These are phyloP conservation scores for Rhombomys opimus DNA, from an alignment of 2,113 vertebrate genomes.

Conservation along the genomic window DNA sequence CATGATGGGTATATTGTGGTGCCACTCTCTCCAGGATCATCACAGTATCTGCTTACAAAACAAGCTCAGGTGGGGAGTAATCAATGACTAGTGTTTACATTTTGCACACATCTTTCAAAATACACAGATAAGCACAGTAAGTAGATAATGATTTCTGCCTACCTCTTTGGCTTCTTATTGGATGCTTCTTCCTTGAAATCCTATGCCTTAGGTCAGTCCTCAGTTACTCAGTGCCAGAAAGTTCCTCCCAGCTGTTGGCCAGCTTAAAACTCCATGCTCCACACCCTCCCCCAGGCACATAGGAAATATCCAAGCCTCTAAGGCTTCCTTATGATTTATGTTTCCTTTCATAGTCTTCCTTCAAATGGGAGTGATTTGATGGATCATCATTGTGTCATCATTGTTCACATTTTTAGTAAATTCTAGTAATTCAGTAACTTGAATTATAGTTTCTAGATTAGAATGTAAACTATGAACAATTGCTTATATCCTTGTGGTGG, in stretches of 20 bases:
- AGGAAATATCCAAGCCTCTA: not conserved
- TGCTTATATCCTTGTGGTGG: not conserved
- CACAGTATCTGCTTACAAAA: not conserved
- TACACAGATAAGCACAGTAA: too few relatives aligned
- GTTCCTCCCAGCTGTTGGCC: not conserved
- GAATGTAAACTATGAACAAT: not conserved
- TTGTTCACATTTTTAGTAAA: not conserved
- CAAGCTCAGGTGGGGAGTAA: not conserved
- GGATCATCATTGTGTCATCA: not conserved
- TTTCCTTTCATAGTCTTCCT: not conserved
- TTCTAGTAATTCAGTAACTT: not conserved
- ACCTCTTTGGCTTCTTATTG: not conserved
- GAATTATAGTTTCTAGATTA: not conserved
- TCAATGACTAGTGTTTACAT: not conserved
- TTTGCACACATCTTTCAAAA: conserved; percentile 9
- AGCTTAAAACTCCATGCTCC: not conserved
- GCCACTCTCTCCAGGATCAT: not conserved
- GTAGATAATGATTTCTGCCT: not conserved
- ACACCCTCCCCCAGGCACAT: not conserved
- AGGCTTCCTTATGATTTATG: not conserved
- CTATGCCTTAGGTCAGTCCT: not conserved
- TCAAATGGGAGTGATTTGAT: not conserved
- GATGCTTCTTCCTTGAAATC: not conserved
- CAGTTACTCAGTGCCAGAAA: not conserved
- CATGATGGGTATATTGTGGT: not conserved